phyloP scores from a whole-genome alignment of 2,797 vertebrate genomes.

The Crypturellus tataupa region DNA sequence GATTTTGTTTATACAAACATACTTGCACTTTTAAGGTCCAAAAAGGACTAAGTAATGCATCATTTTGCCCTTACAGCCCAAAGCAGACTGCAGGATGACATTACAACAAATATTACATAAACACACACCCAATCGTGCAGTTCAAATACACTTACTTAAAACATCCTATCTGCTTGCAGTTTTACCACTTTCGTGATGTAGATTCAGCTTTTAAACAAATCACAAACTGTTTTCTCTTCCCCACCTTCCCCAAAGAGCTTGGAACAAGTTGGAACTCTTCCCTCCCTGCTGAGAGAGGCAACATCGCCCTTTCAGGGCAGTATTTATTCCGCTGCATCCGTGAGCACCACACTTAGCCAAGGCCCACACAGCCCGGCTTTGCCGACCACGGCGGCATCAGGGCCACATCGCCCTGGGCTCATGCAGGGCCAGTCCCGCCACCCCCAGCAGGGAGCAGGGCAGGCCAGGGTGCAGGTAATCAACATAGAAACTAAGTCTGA shows the following conservation, averaged over 20 bases:
- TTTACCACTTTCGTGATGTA: not conserved
- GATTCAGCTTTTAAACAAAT: not conserved
- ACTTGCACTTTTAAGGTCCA: not conserved
- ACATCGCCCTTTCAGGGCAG: too few relatives aligned
- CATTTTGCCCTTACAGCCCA: not conserved
- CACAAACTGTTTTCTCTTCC: not conserved
- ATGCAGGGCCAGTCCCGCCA: not conserved
- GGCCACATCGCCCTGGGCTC: not conserved
- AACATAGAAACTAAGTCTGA: not conserved
- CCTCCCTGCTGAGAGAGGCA: not conserved
- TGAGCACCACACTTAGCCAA: not conserved
- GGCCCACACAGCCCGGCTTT: too few relatives aligned
- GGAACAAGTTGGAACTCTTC: not conserved
- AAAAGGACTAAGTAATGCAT: rapidly evolving
- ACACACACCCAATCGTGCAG: not conserved
- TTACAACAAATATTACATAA: not conserved
- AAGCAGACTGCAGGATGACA: not conserved
- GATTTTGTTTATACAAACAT: not conserved
- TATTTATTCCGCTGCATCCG: too few relatives aligned
- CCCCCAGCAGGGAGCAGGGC: rapidly evolving
- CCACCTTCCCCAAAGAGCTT: not conserved
- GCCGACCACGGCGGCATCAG: rapidly evolving
- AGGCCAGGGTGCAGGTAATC: not conserved
- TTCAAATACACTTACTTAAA: not conserved
- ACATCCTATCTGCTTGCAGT: not conserved